These are phyloP conservation scores for Maconellicoccus hirsutus DNA, from an alignment of 1,140 invertebrate species.

Conservation along the genomic window DNA sequence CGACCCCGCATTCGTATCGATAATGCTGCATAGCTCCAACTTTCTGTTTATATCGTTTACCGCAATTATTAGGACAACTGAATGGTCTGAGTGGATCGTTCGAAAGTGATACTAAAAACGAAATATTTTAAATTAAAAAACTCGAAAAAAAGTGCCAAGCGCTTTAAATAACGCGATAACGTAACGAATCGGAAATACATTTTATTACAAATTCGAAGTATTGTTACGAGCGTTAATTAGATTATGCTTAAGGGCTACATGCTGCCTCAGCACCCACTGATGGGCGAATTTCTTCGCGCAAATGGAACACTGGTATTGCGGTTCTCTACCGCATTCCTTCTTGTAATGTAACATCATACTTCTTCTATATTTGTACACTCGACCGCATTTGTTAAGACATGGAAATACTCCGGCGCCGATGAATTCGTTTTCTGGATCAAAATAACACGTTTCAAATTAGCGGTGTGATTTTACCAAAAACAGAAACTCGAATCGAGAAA, in stretches of 20 bases:
- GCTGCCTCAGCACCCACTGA: neutral
- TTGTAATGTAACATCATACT: conserved; percentile 42
- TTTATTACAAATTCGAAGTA: too few relatives aligned
- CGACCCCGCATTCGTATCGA: conserved; percentile 43
- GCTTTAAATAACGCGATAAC: too few relatives aligned
- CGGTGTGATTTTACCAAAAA: neutral
- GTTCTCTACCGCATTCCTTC: conserved; percentile 41
- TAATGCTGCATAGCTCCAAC: conserved; percentile 29
- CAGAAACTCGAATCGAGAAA: too few relatives aligned
- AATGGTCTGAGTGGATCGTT: neutral
- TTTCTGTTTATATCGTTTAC: conserved; percentile 30
- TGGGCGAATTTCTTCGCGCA: conserved; percentile 30
- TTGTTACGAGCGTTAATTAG: too few relatives aligned
- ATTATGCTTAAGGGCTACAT: neutral
- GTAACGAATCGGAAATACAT: too few relatives aligned
- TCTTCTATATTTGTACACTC: conserved; percentile 35
- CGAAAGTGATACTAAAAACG: too few relatives aligned
- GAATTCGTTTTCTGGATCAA: too few relatives aligned
- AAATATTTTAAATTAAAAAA: too few relatives aligned
- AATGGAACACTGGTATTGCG: conserved; percentile 38
- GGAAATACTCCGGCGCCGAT: neutral
- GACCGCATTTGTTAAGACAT: conserved; percentile 34
- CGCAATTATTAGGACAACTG: conserved; percentile 25
- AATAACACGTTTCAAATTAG: too few relatives aligned
- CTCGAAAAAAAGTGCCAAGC: too few relatives aligned